Base-by-base conservation (phyloP, 2,888 invertebrate genomes). In the Lithophane socia region DNA sequence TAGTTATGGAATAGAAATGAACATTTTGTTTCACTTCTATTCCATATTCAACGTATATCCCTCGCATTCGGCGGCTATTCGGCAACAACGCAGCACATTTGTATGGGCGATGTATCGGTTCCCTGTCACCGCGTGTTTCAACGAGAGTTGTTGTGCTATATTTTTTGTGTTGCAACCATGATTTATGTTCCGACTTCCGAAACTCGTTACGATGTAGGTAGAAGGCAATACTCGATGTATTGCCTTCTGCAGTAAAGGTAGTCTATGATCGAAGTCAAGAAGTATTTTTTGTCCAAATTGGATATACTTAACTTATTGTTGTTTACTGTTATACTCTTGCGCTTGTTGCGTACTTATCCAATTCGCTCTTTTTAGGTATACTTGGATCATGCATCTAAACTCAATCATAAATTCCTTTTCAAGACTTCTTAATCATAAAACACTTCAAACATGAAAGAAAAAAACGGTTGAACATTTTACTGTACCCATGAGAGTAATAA, bases 51-150 rank as follows among this genome's bases (percentile, higher is more conserved):
- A 21, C 21, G 52, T 49, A 37, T 74, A 60, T 44, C 12, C 12
- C 24, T 73, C 52, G 42, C 24, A 47, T 37, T 70, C 54, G 21
- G 52, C 12, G 44, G 61, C 47, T 58, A 29, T 67, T 69, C 60
- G 58, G n/a, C 61, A 63, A 84, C 66, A 68, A 71, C 64, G 52
- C 24, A 42, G 42, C 58, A 58, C 68, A 80, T 78, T 84, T 78
- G 76, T 78, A 83, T 84, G 75, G 66, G 24, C 76, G 70, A 68
- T 58, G 71, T 76, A 74, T 86, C 64, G 60, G 61, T 60, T 67
- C 54, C 60, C 66, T 60, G 65, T 71, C 75, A 72, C 68, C 79
- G 65, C 76, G 60, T 70, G 75, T 75, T 82, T 86, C 70, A 7
- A 37, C 49, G 42, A 49, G 37, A 63, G 56, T 52, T 52, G 44